Evolutionary conservation across 2,797 vertebrate species (phyloP).

Genomic region (Lithobates sylvaticus): DNA sequence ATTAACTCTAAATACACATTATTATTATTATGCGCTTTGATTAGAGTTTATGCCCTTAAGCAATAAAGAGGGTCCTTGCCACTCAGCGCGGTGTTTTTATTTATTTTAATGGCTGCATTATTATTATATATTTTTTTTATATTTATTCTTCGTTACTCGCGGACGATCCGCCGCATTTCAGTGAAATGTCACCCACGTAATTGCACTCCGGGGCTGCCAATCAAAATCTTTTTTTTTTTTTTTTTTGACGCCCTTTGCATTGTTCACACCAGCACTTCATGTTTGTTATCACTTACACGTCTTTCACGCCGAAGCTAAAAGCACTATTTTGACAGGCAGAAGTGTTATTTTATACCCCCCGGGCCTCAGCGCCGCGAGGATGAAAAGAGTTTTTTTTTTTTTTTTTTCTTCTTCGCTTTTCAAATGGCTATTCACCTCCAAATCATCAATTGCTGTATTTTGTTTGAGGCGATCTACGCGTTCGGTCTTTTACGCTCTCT

Average conservation of each 20-base stretch:
- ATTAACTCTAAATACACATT: slow-evolving; percentile 13
- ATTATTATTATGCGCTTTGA: slow-evolving; percentile 49
- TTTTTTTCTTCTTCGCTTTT: background rate
- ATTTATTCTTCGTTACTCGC: background rate
- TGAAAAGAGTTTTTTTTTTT: background rate
- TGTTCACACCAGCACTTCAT: background rate
- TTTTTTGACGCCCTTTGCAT: background rate
- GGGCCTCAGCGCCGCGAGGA: background rate
- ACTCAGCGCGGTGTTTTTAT: background rate
- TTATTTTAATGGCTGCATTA: slow-evolving; percentile 3
- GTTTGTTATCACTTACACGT: slow-evolving; percentile 16
- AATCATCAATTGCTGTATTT: background rate
- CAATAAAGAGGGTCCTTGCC: slow-evolving; percentile 3
- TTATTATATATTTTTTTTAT: no score
- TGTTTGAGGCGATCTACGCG: background rate
- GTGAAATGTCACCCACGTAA: background rate
- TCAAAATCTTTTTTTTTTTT: background rate
- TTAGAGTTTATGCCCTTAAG: slow-evolving; percentile 15
- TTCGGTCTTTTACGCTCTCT: no score
- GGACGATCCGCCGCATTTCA: background rate
- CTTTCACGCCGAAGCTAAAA: background rate
- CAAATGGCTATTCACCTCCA: background rate
- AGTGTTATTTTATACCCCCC: slow-evolving; percentile 8
- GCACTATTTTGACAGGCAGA: background rate
- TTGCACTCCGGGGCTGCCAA: background rate